These are phyloP conservation scores for Lacerta agilis DNA, from an alignment of 2,797 vertebrate genomes.

Conservation along the genomic window DNA sequence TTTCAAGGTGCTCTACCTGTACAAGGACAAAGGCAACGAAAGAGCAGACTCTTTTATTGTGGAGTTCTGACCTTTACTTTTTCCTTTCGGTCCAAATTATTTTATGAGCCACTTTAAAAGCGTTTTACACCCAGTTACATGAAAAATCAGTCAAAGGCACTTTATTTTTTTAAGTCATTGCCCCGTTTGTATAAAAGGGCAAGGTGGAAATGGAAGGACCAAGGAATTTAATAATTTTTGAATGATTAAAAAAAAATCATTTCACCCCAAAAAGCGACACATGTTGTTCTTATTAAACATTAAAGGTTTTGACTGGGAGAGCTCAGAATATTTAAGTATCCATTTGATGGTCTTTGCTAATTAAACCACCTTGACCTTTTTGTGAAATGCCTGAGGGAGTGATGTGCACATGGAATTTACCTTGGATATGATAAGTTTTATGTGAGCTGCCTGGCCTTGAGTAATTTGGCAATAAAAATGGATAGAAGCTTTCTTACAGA, in stretches of 20 bases:
- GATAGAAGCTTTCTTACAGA: conserved; percentile 53
- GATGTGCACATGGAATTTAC: conserved; percentile 57
- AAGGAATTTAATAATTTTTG: conserved; percentile 39
- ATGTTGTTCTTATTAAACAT: conserved; percentile 56
- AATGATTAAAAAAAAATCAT: conserved; percentile 20
- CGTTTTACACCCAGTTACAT: background rate
- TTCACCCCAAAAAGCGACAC: conserved; percentile 21
- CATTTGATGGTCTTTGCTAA: conserved; percentile 61
- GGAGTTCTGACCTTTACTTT: background rate
- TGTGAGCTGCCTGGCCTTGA: conserved; percentile 47
- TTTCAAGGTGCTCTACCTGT: background rate
- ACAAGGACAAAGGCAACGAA: conserved; percentile 3
- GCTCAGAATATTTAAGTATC: conserved; percentile 64
- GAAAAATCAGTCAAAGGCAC: background rate
- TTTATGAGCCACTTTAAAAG: conserved; percentile 45
- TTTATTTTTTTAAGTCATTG: conserved; percentile 20
- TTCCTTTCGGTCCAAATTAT: conserved; percentile 18
- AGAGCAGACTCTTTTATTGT: background rate
- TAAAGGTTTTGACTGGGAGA: conserved; percentile 45
- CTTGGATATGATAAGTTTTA: conserved; percentile 55
- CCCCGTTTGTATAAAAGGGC: conserved; percentile 18
- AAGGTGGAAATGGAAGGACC: conserved; percentile 31
- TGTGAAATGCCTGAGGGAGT: conserved; percentile 59
- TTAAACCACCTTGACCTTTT: conserved; percentile 72
- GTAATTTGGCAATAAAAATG: conserved; percentile 49